A percentile compares a stretch with the other conserved stretches of the same genome.
Conservation (phyloP, 2,888 invertebrate genomes). For the Cataglyphis rosenhaueri region DNA sequence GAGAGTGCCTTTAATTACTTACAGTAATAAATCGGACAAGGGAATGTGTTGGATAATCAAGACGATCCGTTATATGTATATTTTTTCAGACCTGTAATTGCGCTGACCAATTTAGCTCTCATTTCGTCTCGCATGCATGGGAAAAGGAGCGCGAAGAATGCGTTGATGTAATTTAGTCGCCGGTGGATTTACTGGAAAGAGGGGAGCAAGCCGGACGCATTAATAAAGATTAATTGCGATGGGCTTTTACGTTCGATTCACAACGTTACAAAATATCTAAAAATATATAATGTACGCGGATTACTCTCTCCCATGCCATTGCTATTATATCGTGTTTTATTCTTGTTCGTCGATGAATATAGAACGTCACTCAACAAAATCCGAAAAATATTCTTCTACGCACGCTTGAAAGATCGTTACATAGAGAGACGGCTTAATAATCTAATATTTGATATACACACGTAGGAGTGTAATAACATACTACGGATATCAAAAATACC, state of each 20-base stretch:
- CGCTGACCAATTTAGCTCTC: conserved; percentile 23
- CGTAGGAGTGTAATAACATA: background rate
- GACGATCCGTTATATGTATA: conserved; percentile 9
- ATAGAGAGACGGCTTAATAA: background rate
- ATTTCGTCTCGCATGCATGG: conserved; percentile 27
- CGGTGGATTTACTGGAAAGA: background rate
- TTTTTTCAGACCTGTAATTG: conserved; percentile 31
- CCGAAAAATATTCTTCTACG: conserved; percentile 27
- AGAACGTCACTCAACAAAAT: conserved; percentile 32
- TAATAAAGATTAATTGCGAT: conserved; percentile 47
- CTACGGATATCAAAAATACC: background rate
- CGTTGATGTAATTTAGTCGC: conserved; percentile 29
- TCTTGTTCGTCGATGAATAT: conserved; percentile 23
- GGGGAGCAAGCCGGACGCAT: background rate
- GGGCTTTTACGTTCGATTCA: conserved; percentile 18
- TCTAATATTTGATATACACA: background rate
- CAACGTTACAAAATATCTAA: background rate
- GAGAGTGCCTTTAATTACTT: conserved; percentile 11
- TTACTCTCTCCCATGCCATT: background rate
- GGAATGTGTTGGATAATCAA: conserved; percentile 18
- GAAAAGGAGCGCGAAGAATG: conserved; percentile 20
- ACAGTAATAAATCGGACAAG: conserved; percentile 11
- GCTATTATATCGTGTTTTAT: background rate
- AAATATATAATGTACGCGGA: background rate
- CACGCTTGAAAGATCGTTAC: conserved; percentile 21